Base-by-base conservation (phyloP, 2,888 invertebrate genomes). In the Cyrtodaria siliqua region DNA sequence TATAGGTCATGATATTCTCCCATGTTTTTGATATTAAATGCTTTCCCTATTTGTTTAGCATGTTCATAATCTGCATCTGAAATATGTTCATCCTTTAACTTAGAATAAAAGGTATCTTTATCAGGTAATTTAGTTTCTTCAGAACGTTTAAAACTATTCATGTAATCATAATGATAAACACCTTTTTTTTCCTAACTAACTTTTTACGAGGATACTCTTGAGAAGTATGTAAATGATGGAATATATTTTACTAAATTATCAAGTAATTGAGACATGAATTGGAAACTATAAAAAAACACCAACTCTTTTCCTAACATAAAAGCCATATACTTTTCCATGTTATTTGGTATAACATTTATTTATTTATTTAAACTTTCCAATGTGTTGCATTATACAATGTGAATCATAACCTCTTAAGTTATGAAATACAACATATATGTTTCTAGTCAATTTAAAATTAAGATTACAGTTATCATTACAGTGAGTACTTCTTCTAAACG, bases 71-170 rank as follows among this genome's bases (percentile, higher is more conserved):
- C 18, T n/a, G 4, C 26, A 2, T 27, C 14, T 14, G 16, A 27
- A 53, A 53, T 26, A 53, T 53, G 16, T 4, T 53, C 53, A 53
- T 53, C 27, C 23, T 9, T 26, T 26, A 53, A 27, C 29, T 26
- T 26, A 12, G 53, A 53, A 53, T 53, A 53, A 20, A 53, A 53
- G n/a, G n/a, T 9, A 26, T 24, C 29, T 53, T 53, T 53, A 29
- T 24, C 1, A 29, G 53, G 16, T 27, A 53, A 26, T 9, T 24
- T 53, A 14, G 33, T 33, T 26, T 27, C 29, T 18, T 53, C 26
- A 18, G 26, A 27, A n/a, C 14, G 2, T 3, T 27, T 16, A 27
- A 53, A 53, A 26, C n/a, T 18, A 26, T 53, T 8, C 53, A 53
- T 53, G 27, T 53, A 53, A 26, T 53, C 53, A 53, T 50, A 53